Evolutionary conservation across 53 echinoderm and acorn worm genomes (phyloP).

Genomic region (Actinopyga echinites): DNA sequence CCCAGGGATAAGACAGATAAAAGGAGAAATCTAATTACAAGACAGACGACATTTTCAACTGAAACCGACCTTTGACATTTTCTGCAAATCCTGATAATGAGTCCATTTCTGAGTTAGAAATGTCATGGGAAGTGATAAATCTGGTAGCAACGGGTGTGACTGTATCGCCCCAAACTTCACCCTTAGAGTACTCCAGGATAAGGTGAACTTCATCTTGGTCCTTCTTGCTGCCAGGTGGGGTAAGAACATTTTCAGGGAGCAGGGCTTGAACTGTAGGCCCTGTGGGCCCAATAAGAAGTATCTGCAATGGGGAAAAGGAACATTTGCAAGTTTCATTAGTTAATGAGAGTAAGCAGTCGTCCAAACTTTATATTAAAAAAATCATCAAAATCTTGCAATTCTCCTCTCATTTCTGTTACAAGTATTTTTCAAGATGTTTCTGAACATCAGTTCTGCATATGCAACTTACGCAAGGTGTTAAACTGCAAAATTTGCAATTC

Average conservation of each 20-base stretch:
- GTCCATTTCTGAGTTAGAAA: conserved; percentile 75
- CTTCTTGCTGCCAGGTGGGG: conserved; percentile 53
- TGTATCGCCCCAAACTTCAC: conserved; percentile 77
- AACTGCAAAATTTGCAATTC: no score
- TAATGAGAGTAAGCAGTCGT: no score
- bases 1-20: no score
- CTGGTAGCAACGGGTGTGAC: conserved; percentile 78
- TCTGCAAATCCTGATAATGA: conserved; percentile 64
- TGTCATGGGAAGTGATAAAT: conserved; percentile 89
- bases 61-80: conserved; percentile 64
- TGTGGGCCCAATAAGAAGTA: conserved; percentile 83
- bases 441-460: no score
- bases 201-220: conserved; percentile 87
- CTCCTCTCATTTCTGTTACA: no score
- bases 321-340: no score
- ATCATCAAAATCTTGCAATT: no score
- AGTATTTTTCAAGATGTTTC: no score
- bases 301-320: conserved; percentile 47
- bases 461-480: no score
- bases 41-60: background rate
- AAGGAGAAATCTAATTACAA: no score
- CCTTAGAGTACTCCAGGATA: conserved; percentile 92
- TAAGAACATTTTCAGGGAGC: conserved; percentile 59
- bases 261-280: conserved; percentile 77
- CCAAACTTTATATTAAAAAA: no score